Evolutionary conservation across 2,113 vertebrate species (phyloP).

Genomic region (Microcebus griseorufus): DNA sequence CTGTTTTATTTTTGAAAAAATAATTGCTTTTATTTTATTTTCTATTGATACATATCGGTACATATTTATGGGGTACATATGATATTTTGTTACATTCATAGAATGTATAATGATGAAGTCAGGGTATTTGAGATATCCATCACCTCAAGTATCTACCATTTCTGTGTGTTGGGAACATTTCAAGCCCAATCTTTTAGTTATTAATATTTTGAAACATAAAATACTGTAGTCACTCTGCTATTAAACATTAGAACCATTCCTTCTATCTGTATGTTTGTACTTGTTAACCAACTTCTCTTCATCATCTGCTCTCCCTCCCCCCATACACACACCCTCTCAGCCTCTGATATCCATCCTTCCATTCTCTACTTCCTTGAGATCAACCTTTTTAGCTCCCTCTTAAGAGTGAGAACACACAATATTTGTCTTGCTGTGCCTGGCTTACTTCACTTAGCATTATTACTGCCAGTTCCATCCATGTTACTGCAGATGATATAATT

Average conservation of each 20-base stretch:
- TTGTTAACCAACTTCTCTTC: not conserved
- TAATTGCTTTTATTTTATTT: not conserved
- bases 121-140: not conserved
- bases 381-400: not conserved
- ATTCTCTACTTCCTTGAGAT: not conserved
- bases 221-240: not conserved
- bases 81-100: not conserved
- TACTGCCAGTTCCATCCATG: not conserved
- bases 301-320: too few relatives aligned
- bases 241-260: not conserved
- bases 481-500: not conserved
- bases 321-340: not conserved
- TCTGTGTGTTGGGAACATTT: not conserved
- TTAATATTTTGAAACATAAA: not conserved
- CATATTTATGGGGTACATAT: not conserved
- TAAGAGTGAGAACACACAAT: not conserved
- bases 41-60: too few relatives aligned
- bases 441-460: not conserved
- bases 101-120: not conserved
- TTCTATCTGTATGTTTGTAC: not conserved
- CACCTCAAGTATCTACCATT: not conserved
- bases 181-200: not conserved
- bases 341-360: not conserved
- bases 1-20: not conserved
- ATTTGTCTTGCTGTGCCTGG: not conserved